phyloP scores from a whole-genome alignment of 2,888 invertebrate species.

The Petrolisthes cinctipes region DNA sequence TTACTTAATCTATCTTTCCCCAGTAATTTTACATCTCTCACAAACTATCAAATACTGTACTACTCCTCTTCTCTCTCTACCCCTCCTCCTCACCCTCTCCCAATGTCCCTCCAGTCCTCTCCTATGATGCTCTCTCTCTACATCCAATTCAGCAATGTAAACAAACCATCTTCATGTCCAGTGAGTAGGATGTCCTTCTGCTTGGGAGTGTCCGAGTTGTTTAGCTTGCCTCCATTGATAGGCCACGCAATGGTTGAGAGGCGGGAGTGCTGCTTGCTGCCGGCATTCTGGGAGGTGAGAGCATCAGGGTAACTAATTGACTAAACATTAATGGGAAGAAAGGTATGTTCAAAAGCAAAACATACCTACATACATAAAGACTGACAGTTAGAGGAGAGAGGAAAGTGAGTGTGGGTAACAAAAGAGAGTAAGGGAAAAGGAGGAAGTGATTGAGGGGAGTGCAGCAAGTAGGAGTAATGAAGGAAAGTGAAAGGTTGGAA shows the following conservation, averaged over 20 bases:
- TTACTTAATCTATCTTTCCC: no score
- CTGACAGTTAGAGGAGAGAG: neutral
- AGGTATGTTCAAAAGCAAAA: neutral
- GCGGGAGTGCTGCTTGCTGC: constrained; percentile 39
- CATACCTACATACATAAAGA: neutral
- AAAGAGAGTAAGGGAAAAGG: neutral
- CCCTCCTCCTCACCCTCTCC: neutral
- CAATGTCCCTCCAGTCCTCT: neutral
- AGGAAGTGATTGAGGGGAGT: neutral
- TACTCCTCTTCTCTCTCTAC: neutral
- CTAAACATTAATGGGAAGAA: neutral
- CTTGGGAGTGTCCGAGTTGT: constrained; percentile 64
- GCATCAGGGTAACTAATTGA: neutral
- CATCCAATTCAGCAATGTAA: no score
- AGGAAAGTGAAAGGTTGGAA: no score
- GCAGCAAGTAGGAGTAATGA: no score
- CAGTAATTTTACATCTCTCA: no score
- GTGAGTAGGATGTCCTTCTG: constrained; percentile 78
- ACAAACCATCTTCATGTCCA: constrained; percentile 92
- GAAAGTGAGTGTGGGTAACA: neutral
- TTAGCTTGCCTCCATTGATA: constrained; percentile 60
- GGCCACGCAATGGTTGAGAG: constrained; percentile 61
- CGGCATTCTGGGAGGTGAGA: constrained; percentile 50
- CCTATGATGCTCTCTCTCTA: neutral
- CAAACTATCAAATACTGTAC: neutral